phyloP scores from a whole-genome alignment of 2,113 vertebrate genomes.

The Oncorhynchus clarkii region DNA sequence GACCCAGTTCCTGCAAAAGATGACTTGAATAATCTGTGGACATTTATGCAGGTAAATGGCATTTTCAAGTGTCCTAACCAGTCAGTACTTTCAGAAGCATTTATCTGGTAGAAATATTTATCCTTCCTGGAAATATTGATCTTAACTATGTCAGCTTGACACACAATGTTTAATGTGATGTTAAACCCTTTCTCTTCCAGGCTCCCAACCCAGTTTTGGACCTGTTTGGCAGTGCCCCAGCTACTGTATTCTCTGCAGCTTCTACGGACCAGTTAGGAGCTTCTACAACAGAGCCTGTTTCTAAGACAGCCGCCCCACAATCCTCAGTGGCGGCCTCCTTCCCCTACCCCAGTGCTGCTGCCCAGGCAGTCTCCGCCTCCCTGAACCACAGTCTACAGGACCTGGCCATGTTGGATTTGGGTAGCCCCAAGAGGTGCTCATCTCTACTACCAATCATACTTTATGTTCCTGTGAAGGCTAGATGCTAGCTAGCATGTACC shows the following conservation, averaged over 20 bases:
- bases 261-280: not conserved
- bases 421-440: constrained; percentile 62
- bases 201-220: constrained; percentile 72
- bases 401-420: constrained; percentile 69
- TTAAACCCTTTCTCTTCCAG: constrained; percentile 37
- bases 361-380: constrained; percentile 34
- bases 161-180: not conserved
- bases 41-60: constrained; percentile 79
- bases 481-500: no score
- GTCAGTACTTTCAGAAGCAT: constrained; percentile 9
- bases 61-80: not conserved
- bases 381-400: constrained; percentile 56
- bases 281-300: no score
- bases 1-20: constrained; percentile 76
- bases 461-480: no score
- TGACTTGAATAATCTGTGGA: constrained; percentile 73
- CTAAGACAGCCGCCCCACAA: constrained; percentile 2
- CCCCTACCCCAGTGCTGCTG: constrained; percentile 43
- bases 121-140: not conserved
- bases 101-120: constrained; percentile 13
- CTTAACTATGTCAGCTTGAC: not conserved
- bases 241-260: constrained; percentile 16
- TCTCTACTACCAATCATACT: not conserved
- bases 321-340: constrained; percentile 21
- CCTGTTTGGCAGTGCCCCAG: constrained; percentile 69